Conservation (phyloP, 30 jellyfish, hydroid and myxozoan species). For the Turritopsis dohrnii region DNA sequence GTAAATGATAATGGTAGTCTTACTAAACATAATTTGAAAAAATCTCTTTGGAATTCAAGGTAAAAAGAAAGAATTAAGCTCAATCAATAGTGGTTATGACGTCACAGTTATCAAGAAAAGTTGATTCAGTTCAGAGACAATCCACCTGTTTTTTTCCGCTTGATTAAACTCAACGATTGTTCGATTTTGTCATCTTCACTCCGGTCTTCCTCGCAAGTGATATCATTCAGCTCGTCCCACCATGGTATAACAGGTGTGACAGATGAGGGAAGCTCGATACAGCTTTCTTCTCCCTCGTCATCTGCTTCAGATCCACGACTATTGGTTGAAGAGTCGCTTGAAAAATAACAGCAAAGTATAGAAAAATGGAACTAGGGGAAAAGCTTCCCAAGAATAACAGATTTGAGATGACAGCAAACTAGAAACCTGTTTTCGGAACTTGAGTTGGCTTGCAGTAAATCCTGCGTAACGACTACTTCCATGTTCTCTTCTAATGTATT, state of each 20-base stretch:
- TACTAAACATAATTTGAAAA: too few relatives aligned
- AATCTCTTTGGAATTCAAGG: too few relatives aligned
- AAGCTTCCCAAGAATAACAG: background rate
- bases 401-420: background rate
- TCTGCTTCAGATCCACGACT: constrained; percentile 91
- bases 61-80: too few relatives aligned
- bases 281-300: constrained; percentile 95
- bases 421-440: constrained; percentile 10
- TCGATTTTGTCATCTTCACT: constrained; percentile 2
- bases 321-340: constrained; percentile 31
- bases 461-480: constrained; percentile 1
- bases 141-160: background rate
- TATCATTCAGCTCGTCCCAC: constrained; percentile 72
- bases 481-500: background rate
- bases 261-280: constrained; percentile 40
- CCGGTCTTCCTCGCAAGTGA: background rate
- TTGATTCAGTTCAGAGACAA: too few relatives aligned
- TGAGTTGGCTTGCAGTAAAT: background rate
- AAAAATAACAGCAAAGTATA: constrained; percentile 12
- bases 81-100: too few relatives aligned
- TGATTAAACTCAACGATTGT: background rate
- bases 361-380: background rate
- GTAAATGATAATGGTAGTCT: too few relatives aligned
- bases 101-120: background rate
- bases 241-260: constrained; percentile 57